phyloP scores from a whole-genome alignment of 1,140 invertebrate species.

The Colletes latitarsis region DNA sequence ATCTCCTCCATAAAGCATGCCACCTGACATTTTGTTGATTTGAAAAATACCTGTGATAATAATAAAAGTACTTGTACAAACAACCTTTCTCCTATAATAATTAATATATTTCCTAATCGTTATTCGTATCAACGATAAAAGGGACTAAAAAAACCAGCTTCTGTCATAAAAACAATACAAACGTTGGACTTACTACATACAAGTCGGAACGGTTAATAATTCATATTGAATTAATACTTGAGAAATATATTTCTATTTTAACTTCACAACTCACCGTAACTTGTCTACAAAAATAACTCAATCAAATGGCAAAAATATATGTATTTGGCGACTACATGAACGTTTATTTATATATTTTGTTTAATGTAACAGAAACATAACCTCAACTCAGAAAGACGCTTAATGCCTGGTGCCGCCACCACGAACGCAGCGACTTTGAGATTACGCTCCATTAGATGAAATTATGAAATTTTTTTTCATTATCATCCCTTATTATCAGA shows the following conservation, averaged over 20 bases:
- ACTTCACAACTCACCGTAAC: slow-evolving; percentile 39
- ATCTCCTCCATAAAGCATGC: slow-evolving; percentile 93
- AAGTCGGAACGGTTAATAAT: background rate
- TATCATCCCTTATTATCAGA: background rate
- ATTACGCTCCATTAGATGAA: background rate
- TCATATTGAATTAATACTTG: background rate
- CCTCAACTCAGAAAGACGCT: slow-evolving; percentile 51
- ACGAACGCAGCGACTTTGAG: background rate
- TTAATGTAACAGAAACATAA: slow-evolving; percentile 52
- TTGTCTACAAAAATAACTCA: slow-evolving; percentile 57
- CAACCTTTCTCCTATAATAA: background rate
- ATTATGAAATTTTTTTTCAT: background rate
- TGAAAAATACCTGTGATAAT: slow-evolving; percentile 23
- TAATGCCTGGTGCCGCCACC: slow-evolving; percentile 46
- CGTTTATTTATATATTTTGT: slow-evolving; percentile 49
- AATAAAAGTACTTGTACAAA: background rate
- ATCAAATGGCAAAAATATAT: slow-evolving; percentile 38
- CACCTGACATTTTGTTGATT: slow-evolving; percentile 58
- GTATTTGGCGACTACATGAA: slow-evolving; percentile 57
- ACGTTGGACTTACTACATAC: background rate
- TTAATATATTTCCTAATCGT: background rate
- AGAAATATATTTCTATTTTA: background rate
- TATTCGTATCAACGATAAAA: background rate
- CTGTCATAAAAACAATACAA: slow-evolving; percentile 9
- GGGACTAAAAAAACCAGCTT: background rate